A percentile compares a stretch with the other conserved stretches of the same genome.
These are phyloP conservation scores for Darevskia mixta DNA, from an alignment of 2,797 vertebrate genomes.

Conservation along the genomic window DNA sequence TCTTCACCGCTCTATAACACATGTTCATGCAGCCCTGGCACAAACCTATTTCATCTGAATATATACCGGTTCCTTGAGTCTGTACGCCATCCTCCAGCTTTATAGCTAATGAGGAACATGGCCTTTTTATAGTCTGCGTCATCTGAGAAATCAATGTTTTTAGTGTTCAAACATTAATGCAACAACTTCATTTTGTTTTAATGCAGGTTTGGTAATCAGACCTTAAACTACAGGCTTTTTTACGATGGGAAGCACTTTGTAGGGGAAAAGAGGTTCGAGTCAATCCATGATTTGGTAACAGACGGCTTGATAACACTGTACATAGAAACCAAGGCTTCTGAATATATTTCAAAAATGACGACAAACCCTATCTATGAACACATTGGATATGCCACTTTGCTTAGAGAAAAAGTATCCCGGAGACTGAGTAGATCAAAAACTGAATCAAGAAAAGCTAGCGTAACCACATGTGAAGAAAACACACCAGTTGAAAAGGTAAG, in stretches of 20 bases:
- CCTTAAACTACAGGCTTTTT: slow-evolving; percentile 96
- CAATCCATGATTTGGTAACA: slow-evolving; percentile 96
- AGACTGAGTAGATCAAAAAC: slow-evolving; percentile 87
- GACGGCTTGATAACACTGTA: slow-evolving; percentile 97
- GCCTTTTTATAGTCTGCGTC: not conserved
- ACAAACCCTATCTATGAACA: slow-evolving; percentile 99
- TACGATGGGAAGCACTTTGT: slow-evolving; percentile 99
- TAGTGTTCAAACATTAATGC: not conserved
- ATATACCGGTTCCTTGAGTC: not conserved
- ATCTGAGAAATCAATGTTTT: not conserved
- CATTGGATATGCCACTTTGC: slow-evolving; percentile 93
- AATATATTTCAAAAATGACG: slow-evolving; percentile 99
- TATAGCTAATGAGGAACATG: not conserved
- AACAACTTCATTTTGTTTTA: slow-evolving; percentile 18
- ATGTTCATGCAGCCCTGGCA: not conserved
- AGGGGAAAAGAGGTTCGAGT: slow-evolving; percentile 97
- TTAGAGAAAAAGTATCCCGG: slow-evolving; percentile 92
- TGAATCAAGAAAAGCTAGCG: slow-evolving; percentile 88
- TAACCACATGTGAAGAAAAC: slow-evolving; percentile 88
- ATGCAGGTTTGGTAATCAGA: slow-evolving; percentile 93
- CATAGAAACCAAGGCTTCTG: slow-evolving; percentile 97
- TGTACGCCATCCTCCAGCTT: not conserved
- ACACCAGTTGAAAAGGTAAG: slow-evolving; percentile 87
- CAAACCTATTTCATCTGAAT: not conserved
- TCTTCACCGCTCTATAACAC: not conserved